phyloP scores from a whole-genome alignment of 1,140 invertebrate genomes.

The Drosophila sulfurigaster region DNA sequence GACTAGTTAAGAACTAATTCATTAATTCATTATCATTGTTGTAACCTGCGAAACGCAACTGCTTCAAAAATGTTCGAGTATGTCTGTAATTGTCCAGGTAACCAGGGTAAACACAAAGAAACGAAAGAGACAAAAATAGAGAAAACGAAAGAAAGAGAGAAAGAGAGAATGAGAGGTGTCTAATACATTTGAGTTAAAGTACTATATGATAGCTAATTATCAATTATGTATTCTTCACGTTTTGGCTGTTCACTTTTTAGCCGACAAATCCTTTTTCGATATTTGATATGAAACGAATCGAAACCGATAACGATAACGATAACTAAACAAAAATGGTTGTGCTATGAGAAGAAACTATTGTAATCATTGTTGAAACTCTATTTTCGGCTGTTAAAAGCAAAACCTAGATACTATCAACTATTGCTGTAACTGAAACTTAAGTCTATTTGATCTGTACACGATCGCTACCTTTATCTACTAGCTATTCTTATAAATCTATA shows the following conservation, averaged over 20 bases:
- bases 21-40: constrained; percentile 47
- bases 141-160: neutral
- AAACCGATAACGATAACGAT: constrained; percentile 50
- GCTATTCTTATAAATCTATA: constrained; percentile 14
- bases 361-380: constrained; percentile 64
- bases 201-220: constrained; percentile 6
- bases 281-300: constrained; percentile 25
- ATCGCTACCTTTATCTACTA: constrained; percentile 54
- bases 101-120: constrained; percentile 62
- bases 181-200: constrained; percentile 25
- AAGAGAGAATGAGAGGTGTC: neutral
- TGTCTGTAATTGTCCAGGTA: constrained; percentile 59
- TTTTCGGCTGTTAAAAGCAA: constrained; percentile 48
- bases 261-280: constrained; percentile 33
- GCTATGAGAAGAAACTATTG: constrained; percentile 70
- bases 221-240: constrained; percentile 55
- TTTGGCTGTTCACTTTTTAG: constrained; percentile 70
- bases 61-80: constrained; percentile 7
- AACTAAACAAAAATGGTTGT: constrained; percentile 79
- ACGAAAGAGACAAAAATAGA: neutral
- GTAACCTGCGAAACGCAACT: constrained; percentile 36
- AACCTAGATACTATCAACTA: constrained; percentile 44
- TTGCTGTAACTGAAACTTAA: constrained; percentile 66
- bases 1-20: constrained; percentile 38
- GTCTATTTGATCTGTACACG: constrained; percentile 59